Conservation (phyloP, 2,113 vertebrate genomes). For the Cebidichthys violaceus region DNA sequence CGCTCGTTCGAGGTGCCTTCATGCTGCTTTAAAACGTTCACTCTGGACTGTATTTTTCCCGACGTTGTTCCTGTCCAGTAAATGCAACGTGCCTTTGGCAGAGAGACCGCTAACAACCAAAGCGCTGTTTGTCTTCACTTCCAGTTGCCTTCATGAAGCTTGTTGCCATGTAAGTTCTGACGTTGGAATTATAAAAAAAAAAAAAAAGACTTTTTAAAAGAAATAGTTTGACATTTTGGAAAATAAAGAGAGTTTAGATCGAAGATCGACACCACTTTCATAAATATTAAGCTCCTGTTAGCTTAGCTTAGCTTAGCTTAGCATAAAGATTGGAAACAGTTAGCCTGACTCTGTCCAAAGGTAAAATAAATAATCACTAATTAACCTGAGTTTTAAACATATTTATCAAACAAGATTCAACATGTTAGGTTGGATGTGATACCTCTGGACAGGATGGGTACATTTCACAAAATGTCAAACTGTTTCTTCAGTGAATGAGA, state of each 20-base stretch:
- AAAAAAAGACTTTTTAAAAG: neutral
- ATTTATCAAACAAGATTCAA: neutral
- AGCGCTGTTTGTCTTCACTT: neutral
- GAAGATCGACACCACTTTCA: neutral
- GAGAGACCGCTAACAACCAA: neutral
- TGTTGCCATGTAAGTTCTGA: neutral
- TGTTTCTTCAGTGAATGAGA: neutral
- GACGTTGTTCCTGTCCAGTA: constrained; percentile 2
- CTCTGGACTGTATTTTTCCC: neutral
- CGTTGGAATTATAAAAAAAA: neutral
- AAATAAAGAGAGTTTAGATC: neutral
- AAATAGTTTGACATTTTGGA: neutral
- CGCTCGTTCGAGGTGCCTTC: constrained; percentile 1
- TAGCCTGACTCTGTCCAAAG: neutral
- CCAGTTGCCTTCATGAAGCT: neutral
- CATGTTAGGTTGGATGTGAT: neutral
- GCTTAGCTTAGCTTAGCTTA: neutral
- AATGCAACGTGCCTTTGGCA: constrained; percentile 57
- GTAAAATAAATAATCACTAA: neutral
- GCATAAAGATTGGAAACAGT: neutral
- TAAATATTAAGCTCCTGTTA: neutral
- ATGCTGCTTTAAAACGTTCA: neutral
- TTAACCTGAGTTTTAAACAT: neutral
- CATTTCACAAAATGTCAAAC: neutral
- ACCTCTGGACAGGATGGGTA: neutral